Evolutionary conservation across 1,140 invertebrate species (phyloP), one percentile per base, ranked within the genome.

Genomic region (Atta cephalotes): DNA sequence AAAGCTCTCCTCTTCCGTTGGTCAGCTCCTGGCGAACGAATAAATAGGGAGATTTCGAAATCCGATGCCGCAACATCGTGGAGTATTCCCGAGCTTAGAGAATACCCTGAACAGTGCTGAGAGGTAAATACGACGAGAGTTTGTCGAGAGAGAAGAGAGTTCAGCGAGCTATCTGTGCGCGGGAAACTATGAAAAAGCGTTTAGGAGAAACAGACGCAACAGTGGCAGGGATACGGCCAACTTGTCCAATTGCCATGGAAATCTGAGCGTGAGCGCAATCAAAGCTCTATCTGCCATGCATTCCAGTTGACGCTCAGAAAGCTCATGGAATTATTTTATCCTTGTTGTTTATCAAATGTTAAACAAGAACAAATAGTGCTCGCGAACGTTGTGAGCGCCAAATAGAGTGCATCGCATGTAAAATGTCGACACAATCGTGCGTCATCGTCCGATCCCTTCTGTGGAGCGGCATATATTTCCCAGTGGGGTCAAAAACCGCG

Each of bases 131-230:
- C 68, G 53, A 21, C 21, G 53, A 62, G 68, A 82, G 80, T 82
- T 82, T 74, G 68, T 21, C 35, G 51, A 58, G 74, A 62, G 74
- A 35, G 78, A 58, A 3, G 79, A 60, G 68, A 76, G 49, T 84
- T 84, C 62, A 39, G 70, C 68, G 49, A 71, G 65, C 25, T 21
- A 10, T 66, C 28, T 25, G 21, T 3, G 18, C 31, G 56, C 35
- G 56, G 35, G 80, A 76, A 84, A 74, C 80, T 76, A 84, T 84
- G 80, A 84, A 84, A 84, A 84, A 84, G 80, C 56, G 70, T 28
- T 84, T 84, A 84, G 80, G 39, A 35, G 56, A 76, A 49, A 74
- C 60, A 58, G 56, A 3, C n/a, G 53, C 53, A 49, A 84, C 49
- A 60, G 65, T 18, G 21, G n/a, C 18, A 2, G 14, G 31, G 16